These are phyloP conservation scores for Chaetodon auriga DNA, from an alignment of 2,113 vertebrate genomes.

Conservation along the genomic window DNA sequence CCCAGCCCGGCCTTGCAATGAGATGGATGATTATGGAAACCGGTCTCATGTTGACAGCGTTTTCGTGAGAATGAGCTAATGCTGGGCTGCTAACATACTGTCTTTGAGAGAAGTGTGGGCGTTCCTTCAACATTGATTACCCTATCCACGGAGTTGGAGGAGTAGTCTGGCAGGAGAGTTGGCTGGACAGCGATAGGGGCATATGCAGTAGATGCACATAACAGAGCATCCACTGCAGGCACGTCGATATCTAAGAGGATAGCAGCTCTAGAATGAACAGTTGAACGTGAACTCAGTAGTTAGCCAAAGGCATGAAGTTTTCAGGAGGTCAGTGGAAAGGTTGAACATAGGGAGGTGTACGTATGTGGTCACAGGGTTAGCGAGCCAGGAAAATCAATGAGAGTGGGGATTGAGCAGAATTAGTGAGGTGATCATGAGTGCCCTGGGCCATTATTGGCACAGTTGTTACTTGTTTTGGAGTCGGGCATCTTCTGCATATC, in stretches of 20 bases:
- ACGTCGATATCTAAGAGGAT: constrained; percentile 73
- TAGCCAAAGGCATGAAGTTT: constrained; percentile 71
- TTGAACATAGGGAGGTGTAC: constrained; percentile 61
- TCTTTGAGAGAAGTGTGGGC: constrained; percentile 75
- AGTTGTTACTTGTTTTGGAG: constrained; percentile 64
- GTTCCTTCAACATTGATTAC: constrained; percentile 73
- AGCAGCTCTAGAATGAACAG: constrained; percentile 56
- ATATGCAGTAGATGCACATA: constrained; percentile 51
- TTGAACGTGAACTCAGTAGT: constrained; percentile 64
- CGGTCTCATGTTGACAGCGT: constrained; percentile 35
- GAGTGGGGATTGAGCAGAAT: constrained; percentile 66
- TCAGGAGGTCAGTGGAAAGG: constrained; percentile 73
- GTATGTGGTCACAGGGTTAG: constrained; percentile 71
- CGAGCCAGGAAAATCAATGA: constrained; percentile 75
- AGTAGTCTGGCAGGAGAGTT: constrained; percentile 67
- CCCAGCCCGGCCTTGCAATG: not conserved
- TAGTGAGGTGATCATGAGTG: constrained; percentile 61
- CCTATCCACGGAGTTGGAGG: constrained; percentile 57
- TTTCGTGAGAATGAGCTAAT: constrained; percentile 46
- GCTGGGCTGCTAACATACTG: constrained; percentile 33
- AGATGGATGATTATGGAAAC: constrained; percentile 45
- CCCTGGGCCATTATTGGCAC: constrained; percentile 60
- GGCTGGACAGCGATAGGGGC: constrained; percentile 64
- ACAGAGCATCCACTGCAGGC: constrained; percentile 67
- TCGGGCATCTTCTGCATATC: constrained; percentile 38